Conservation (phyloP, 2,797 vertebrate genomes). For the Onychomys arenicola region DNA sequence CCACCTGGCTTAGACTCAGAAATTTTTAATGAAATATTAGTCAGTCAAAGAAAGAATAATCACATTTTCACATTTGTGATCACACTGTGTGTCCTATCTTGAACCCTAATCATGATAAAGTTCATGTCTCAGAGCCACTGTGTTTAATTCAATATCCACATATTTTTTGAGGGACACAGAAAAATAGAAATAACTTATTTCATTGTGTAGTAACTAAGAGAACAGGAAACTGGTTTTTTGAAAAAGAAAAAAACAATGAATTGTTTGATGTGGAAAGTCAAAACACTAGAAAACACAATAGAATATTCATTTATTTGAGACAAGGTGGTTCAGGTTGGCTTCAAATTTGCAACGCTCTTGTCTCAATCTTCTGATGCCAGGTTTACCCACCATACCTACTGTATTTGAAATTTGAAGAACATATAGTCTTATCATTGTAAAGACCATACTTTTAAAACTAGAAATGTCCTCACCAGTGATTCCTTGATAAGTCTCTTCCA, state of each 20-base stretch:
- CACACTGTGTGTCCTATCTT: neutral
- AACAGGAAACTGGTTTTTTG: neutral
- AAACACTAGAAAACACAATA: neutral
- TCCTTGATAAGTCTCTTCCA: neutral
- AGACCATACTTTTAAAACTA: neutral
- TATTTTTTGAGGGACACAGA: conserved; percentile 1
- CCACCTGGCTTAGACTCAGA: neutral
- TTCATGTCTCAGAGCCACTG: neutral
- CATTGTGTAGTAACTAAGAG: neutral
- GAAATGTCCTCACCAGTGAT: neutral
- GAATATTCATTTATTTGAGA: neutral
- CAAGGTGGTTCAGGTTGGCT: neutral
- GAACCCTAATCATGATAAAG: neutral
- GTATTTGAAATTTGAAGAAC: neutral
- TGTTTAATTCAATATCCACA: neutral
- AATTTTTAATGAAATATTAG: neutral
- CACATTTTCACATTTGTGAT: neutral
- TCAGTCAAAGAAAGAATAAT: conserved; percentile 1
- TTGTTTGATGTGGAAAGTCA: neutral
- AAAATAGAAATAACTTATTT: conserved; percentile 15
- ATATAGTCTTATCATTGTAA: neutral
- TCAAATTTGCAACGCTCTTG: neutral
- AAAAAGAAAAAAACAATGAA: neutral
- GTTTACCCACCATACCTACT: neutral
- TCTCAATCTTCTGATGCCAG: neutral